These are phyloP conservation scores for Enchytraeus crypticus DNA, from an alignment of 2,888 invertebrate genomes.

Conservation along the genomic window DNA sequence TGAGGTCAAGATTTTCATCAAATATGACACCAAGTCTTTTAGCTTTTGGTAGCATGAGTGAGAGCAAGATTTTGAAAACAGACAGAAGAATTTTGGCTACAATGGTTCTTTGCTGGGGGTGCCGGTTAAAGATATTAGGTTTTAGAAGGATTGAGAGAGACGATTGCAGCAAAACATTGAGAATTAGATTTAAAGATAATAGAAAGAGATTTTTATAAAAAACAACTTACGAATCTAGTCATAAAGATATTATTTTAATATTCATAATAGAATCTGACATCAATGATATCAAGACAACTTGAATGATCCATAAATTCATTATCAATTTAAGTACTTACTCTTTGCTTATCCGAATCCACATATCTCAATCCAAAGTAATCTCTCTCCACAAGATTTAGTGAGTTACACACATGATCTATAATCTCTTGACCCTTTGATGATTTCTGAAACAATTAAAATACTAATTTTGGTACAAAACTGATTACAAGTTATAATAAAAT, in stretches of 20 bases:
- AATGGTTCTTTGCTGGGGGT: too few species aligned
- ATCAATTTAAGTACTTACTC: constrained; percentile 58
- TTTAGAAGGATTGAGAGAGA: too few species aligned
- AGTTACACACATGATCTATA: constrained; percentile 81
- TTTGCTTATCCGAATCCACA: constrained; percentile 83
- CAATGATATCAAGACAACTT: background rate
- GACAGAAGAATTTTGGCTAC: too few species aligned
- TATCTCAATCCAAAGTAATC: constrained; percentile 91
- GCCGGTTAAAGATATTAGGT: too few species aligned
- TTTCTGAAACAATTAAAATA: constrained; percentile 60
- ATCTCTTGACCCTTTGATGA: constrained; percentile 79
- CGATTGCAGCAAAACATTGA: too few species aligned
- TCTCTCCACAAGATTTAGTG: constrained; percentile 86
- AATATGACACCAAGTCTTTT: too few species aligned
- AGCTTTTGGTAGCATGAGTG: too few species aligned
- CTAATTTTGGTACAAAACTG: background rate
- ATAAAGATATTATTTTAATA: too few species aligned
- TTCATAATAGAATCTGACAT: background rate
- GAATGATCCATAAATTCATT: background rate
- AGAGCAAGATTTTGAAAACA: too few species aligned
- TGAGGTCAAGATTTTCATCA: too few species aligned
- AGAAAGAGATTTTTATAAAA: background rate
- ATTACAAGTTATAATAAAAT: background rate
- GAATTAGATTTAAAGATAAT: too few species aligned
- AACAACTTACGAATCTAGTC: too few species aligned